Evolutionary conservation across 2,888 invertebrate genomes (phyloP), one percentile per base, ranked within the genome.

Genomic region (Reticulitermes lucifugus): DNA sequence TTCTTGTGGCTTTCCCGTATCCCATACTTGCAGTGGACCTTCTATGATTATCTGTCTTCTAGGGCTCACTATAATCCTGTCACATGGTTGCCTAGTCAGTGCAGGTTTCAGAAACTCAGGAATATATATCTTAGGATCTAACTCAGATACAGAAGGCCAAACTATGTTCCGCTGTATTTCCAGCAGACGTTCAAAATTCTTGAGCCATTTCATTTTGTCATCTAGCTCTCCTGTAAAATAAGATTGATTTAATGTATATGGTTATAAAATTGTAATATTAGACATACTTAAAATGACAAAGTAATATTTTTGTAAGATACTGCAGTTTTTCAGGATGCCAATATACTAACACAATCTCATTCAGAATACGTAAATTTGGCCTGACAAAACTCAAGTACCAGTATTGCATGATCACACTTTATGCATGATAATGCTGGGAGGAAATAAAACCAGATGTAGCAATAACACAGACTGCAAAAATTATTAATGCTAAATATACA

Each of bases 191-290:
- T 94, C 94, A 89, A 93, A 94, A 89, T 94, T 94, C 89, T 94
- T 93, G 85, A 94, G 90, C 94, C 94, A 94, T 88, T 93, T 92
- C 91, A 94, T 94, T 88, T 93, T 93, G 88, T 94, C 94, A 89
- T 94, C 94, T 85, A 94, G 91, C 87, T 93, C 93, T 86, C 93
- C 93, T 88, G 84, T n/a, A 86, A 84, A 83, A 65, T 25, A n/a
- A 25, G n/a, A 83, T 25, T 29, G 18, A 14, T 41, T 55, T 18
- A 18, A 12, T 18, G 18, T 55, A 55, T 1, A 14, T 55, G 55
- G 4, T 55, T 55, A 18, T 12, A 12, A 14, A 12, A 55, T 18
- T 18, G 14, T 18, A 18, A 55, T 18, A 55, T 55, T 55, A 9
- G 6, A 14, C 55, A 55, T 46, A 6, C 9, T 12, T 46, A 12